Evolutionary conservation across 1,140 invertebrate genomes (phyloP), one percentile per base, ranked within the genome.

Genomic region (Macrobrachium nipponense): DNA sequence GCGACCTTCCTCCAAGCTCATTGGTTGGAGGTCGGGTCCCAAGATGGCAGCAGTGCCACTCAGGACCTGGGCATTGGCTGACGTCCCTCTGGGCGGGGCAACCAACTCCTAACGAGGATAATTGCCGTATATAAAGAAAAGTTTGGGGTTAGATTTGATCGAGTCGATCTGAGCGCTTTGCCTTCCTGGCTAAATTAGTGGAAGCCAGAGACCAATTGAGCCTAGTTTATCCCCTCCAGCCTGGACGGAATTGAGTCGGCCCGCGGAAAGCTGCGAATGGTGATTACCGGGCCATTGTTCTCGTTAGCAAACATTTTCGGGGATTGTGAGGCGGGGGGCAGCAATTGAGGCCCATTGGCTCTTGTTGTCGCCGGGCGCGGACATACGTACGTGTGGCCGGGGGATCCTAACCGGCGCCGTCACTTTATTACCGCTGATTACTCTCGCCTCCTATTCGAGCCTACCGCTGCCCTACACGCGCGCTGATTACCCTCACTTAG

Each of bases 111-210:
- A 82, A 87, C 86, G 64, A 87, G 80, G 51, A 72, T 87, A 87
- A 87, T 87, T 87, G 86, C 62, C 80, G 80, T 87, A 87, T 87
- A 87, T 87, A 87, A 87, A 87, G 86, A 87, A 87, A 87, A 87
- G 86, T 87, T 87, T 80, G 80, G 78, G 80, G 86, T 82, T 87
- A 87, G 80, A 87, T 87, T 87, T 87, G 86, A 87, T 87, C 86
- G 82, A 87, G 86, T 87, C 80, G 60, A 86, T 87, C 61, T 79
- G 86, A 87, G 80, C 64, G 80, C 76, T 82, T 87, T 82, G 80
- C 86, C 80, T 82, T 78, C 86, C 86, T 82, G 51, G 60, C 75
- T 87, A 77, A 87, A 87, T 87, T 82, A 87, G 80, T 82, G 80
- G 80, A 77, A 79, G 76, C 80, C 80, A 59, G 80, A 68, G 80